Evolutionary conservation across 1,140 invertebrate genomes (phyloP).

Genomic region (Drosophila prosaltans): DNA sequence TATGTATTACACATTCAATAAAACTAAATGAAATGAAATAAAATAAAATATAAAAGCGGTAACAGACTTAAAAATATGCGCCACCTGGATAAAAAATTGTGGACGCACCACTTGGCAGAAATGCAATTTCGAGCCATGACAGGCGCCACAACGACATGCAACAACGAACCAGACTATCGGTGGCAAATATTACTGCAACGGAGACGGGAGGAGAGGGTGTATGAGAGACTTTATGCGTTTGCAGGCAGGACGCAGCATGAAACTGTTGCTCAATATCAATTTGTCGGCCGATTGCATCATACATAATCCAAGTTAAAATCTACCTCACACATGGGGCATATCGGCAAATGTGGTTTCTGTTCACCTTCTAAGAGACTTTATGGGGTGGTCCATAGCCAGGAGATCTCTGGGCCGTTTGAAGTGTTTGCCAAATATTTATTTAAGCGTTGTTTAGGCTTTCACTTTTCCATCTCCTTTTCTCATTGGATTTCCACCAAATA

Average conservation of each 20-base stretch:
- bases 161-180: slow-evolving; percentile 33
- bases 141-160: slow-evolving; percentile 45
- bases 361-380: background rate
- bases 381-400: slow-evolving; percentile 25
- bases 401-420: slow-evolving; percentile 33
- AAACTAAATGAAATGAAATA: slow-evolving; percentile 29
- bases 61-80: slow-evolving; percentile 55
- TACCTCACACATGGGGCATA: slow-evolving; percentile 7
- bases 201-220: background rate
- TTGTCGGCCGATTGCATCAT: slow-evolving; percentile 63
- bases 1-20: slow-evolving; percentile 68
- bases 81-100: slow-evolving; percentile 53
- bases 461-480: slow-evolving; percentile 51
- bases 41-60: slow-evolving; percentile 28
- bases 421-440: slow-evolving; percentile 37
- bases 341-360: slow-evolving; percentile 6
- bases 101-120: slow-evolving; percentile 48
- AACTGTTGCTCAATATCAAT: slow-evolving; percentile 44
- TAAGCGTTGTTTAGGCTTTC: slow-evolving; percentile 48
- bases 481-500: slow-evolving; percentile 27
- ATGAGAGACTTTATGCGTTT: slow-evolving; percentile 33
- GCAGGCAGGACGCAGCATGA: slow-evolving; percentile 39
- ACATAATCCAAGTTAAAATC: slow-evolving; percentile 30
- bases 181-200: background rate
- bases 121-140: slow-evolving; percentile 65